phyloP scores from a whole-genome alignment of 64 coral and sea anemone species.

The Acropora yongei region DNA sequence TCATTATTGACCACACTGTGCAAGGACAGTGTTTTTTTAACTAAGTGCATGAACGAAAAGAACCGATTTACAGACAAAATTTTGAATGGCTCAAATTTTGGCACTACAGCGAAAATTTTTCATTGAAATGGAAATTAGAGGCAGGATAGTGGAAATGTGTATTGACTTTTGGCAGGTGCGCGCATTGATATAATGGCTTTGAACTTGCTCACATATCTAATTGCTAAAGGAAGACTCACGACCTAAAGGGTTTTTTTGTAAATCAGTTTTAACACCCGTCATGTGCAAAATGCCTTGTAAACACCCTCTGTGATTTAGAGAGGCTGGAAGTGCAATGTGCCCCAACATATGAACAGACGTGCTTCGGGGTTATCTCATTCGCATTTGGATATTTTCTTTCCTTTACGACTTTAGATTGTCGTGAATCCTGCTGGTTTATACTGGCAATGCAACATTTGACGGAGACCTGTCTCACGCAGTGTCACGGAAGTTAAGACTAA shows the following conservation, averaged over 20 bases:
- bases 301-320: not conserved
- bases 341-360: not conserved
- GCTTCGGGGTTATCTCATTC: not conserved
- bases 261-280: not conserved
- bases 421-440: not conserved
- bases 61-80: not conserved
- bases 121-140: slow-evolving; percentile 25
- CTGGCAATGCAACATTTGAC: slow-evolving; percentile 1
- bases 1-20: no score
- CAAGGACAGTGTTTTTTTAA: not conserved
- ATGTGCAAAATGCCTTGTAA: not conserved
- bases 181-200: not conserved
- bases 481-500: not conserved
- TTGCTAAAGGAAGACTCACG: slow-evolving; percentile 16
- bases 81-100: not conserved
- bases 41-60: not conserved
- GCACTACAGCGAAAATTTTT: not conserved
- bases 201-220: slow-evolving; percentile 28
- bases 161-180: slow-evolving; percentile 39
- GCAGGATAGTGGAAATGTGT: not conserved
- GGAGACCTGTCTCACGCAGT: not conserved
- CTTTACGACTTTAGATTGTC: not conserved
- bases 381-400: not conserved
- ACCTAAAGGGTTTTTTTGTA: not conserved
- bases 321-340: not conserved